Conservation (phyloP, 2,113 vertebrate genomes). For the Morone chrysops region DNA sequence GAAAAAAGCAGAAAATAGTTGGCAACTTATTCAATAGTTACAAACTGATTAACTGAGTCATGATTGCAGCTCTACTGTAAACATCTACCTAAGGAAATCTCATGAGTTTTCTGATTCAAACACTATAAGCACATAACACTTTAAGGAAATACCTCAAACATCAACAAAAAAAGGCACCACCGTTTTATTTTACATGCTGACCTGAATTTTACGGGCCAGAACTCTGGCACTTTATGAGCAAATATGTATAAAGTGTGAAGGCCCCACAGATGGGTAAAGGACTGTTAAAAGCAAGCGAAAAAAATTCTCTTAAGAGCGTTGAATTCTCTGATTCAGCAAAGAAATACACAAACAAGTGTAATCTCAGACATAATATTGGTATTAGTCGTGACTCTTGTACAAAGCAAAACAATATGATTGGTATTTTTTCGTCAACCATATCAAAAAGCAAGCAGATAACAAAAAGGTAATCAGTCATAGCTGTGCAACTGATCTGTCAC, state of each 20-base stretch:
- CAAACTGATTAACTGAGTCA: too few relatives aligned
- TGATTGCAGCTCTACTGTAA: too few relatives aligned
- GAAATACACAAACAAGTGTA: too few relatives aligned
- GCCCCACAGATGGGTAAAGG: not conserved
- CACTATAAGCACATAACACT: not conserved
- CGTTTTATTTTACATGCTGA: not conserved
- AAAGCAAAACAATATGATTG: not conserved
- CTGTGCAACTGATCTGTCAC: not conserved
- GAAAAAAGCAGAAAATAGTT: too few relatives aligned
- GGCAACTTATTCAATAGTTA: too few relatives aligned
- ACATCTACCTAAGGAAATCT: too few relatives aligned
- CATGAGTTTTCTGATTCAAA: not conserved
- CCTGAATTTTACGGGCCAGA: not conserved
- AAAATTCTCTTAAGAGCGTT: too few relatives aligned
- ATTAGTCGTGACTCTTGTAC: not conserved
- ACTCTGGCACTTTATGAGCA: not conserved
- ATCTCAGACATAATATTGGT: too few relatives aligned
- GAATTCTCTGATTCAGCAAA: too few relatives aligned
- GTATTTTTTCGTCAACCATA: not conserved
- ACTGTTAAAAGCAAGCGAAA: not conserved
- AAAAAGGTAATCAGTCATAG: not conserved
- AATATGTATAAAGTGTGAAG: not conserved
- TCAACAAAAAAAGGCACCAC: not conserved
- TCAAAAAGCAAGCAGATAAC: slow-evolving; percentile 5
- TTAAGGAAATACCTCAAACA: not conserved